Evolutionary conservation across 1,140 invertebrate species (phyloP).

Genomic region (Drosophila gunungcola): DNA sequence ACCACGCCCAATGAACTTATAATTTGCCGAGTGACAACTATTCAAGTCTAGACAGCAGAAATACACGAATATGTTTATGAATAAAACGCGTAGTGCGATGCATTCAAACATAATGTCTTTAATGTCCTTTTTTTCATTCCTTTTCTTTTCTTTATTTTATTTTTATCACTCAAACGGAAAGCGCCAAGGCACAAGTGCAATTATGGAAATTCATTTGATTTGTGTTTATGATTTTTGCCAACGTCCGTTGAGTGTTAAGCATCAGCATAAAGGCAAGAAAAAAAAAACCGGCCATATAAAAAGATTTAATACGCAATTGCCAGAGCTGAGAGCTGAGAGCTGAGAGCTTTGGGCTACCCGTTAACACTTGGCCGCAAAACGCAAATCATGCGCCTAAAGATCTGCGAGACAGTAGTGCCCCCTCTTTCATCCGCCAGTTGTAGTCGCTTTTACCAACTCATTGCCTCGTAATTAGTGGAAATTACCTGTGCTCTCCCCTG

Average conservation of each 20-base stretch:
- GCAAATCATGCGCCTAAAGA: slow-evolving; percentile 75
- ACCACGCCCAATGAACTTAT: neutral
- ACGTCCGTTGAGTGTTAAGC: slow-evolving; percentile 57
- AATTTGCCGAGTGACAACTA: slow-evolving; percentile 27
- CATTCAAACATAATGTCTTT: slow-evolving; percentile 47
- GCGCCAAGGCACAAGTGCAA: slow-evolving; percentile 67
- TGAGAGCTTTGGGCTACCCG: slow-evolving; percentile 17
- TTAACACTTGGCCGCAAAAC: slow-evolving; percentile 54
- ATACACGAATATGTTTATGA: neutral
- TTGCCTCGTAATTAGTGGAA: slow-evolving; percentile 82
- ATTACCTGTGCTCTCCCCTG: slow-evolving; percentile 55
- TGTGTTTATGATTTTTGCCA: slow-evolving; percentile 72
- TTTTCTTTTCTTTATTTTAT: neutral
- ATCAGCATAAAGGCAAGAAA: slow-evolving; percentile 8
- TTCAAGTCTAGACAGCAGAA: slow-evolving; percentile 26
- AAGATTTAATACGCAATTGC: slow-evolving; percentile 58
- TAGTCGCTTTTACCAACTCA: slow-evolving; percentile 72
- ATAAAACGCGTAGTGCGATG: slow-evolving; percentile 21
- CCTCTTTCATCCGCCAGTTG: slow-evolving; percentile 5
- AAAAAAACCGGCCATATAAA: neutral
- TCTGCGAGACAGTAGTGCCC: slow-evolving; percentile 26
- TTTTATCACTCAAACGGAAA: slow-evolving; percentile 40
- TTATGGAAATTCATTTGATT: slow-evolving; percentile 82
- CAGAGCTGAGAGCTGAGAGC: slow-evolving; percentile 1
- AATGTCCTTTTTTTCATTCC: slow-evolving; percentile 33